Conservation (phyloP, 92 coral and sea anemone species). For the Metridium senile region DNA sequence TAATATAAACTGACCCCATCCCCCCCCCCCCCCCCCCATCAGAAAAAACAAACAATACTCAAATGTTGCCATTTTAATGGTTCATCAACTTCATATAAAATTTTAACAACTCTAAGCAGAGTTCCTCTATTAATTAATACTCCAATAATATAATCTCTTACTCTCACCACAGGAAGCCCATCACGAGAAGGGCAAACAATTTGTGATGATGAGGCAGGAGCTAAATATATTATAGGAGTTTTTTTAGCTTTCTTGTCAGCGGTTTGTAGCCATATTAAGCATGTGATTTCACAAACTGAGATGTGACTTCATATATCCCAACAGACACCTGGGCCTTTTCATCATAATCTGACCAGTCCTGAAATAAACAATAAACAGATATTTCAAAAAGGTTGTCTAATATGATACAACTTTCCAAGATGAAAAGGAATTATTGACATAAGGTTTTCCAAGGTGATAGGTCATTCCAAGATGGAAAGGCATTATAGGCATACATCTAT, state of each 20-base stretch:
- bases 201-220: no score
- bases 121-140: neutral
- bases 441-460: neutral
- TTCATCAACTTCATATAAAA: neutral
- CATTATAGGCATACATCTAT: neutral
- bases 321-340: slow-evolving; percentile 76
- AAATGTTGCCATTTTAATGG: neutral
- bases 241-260: neutral
- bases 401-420: neutral
- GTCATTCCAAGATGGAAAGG: neutral
- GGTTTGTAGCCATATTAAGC: neutral
- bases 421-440: neutral
- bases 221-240: no score
- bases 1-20: no score
- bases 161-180: neutral
- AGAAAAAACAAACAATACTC: no score
- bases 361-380: neutral
- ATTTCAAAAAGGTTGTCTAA: neutral
- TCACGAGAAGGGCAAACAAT: no score
- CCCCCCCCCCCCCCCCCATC: no score
- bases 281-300: slow-evolving; percentile 70
- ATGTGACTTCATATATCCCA: slow-evolving; percentile 88
- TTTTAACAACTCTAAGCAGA: neutral
- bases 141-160: no score
- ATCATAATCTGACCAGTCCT: slow-evolving; percentile 99